Base-by-base conservation (phyloP, 2,888 invertebrate genomes). In the Pilophorus perplexus region DNA sequence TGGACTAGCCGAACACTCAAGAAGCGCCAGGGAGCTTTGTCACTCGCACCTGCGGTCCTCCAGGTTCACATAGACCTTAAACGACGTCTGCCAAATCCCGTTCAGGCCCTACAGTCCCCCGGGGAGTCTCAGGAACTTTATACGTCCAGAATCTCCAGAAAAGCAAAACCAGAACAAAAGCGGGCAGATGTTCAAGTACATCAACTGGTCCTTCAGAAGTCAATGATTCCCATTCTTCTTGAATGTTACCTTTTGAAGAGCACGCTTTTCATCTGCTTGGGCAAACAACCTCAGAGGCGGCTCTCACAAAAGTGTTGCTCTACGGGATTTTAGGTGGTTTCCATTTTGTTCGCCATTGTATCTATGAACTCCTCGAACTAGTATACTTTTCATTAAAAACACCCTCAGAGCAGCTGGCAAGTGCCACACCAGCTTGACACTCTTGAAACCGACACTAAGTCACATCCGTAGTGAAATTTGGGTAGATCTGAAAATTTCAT, bases 231-330 rank as follows among this genome's bases (percentile, higher is more conserved):
- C 42, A 25, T 22, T 59, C 23, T 40, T 59, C 42, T 22, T n/a
- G 23, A 10, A 27, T 37, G 14, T 22, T 37, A 37, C 55, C 55
- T 55, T 18, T 55, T 55, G n/a, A 55, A 55, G 55, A 55, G 42
- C 57, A 57, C 59, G 59, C 59, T 59, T n/a, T n/a, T 59, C 59
- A 59, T 59, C 59, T 59, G 59, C 59, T 59, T 46, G 52, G 27
- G 25, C 52, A 52, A 52, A 52, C 52, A 52, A 27, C 52, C 3
- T n/a, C n/a, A 18, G 16, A 18, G 48, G 52, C 52, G 52, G 52
- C 52, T 27, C 33, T 16, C 10, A 25, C 5, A 28, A 28, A 28
- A 28, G 28, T 28, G 52, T 52, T 18, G 28, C 28, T 52, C 28
- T 52, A 3, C 10, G n/a, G 16, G 10, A 10, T 52, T 52, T 52